These are phyloP conservation scores for Cephus pulcher DNA, from an alignment of 2,888 invertebrate genomes.

Conservation along the genomic window DNA sequence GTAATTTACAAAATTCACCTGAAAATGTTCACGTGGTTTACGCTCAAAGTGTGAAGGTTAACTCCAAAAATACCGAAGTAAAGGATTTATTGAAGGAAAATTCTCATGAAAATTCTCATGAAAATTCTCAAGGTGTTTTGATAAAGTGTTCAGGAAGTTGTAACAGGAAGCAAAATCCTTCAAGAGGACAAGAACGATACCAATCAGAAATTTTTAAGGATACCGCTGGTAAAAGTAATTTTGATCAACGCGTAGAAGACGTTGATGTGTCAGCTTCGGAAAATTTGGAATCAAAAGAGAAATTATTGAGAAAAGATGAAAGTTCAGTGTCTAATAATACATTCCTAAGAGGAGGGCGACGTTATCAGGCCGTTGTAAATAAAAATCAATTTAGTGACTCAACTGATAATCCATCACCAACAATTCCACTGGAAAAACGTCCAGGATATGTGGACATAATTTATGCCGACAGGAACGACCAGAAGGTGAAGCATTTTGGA, in stretches of 20 bases:
- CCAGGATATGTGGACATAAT: slow-evolving; percentile 58
- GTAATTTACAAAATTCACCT: slow-evolving; percentile 6
- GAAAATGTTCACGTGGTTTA: slow-evolving; percentile 39
- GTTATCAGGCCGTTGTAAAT: neutral
- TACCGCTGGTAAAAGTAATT: neutral
- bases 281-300: slow-evolving; percentile 17
- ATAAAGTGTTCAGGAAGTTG: slow-evolving; percentile 17
- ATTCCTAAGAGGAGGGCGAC: neutral
- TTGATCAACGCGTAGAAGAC: neutral
- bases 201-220: neutral
- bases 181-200: neutral
- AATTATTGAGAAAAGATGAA: slow-evolving; percentile 1
- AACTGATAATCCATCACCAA: neutral
- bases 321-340: neutral
- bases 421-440: slow-evolving; percentile 31
- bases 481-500: slow-evolving; percentile 47
- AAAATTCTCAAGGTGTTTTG: neutral
- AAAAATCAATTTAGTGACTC: neutral
- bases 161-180: slow-evolving; percentile 1
- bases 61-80: neutral
- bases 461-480: slow-evolving; percentile 47
- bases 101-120: neutral
- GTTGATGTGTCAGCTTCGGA: slow-evolving; percentile 18
- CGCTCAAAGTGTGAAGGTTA: slow-evolving; percentile 24
- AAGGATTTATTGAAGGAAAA: neutral